Evolutionary conservation across 2,888 invertebrate species (phyloP).

Genomic region (Caenorhabditis parvicauda): DNA sequence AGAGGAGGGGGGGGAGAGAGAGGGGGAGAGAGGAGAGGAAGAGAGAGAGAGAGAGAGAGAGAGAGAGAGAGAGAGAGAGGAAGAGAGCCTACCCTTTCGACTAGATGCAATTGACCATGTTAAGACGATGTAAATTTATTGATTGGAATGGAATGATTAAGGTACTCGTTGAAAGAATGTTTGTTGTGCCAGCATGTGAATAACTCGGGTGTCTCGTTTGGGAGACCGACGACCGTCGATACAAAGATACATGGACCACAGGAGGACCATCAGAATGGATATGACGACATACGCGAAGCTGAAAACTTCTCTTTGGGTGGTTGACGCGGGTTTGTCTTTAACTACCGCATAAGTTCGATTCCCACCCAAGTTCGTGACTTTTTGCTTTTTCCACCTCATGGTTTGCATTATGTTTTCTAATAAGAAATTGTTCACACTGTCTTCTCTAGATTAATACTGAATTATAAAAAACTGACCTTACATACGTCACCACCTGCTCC

Average conservation of each 20-base stretch:
- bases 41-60: too few species aligned
- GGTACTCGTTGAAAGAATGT: conserved; percentile 37
- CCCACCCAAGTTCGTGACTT: neutral
- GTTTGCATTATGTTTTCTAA: neutral
- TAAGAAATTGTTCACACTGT: neutral
- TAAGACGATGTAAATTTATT: neutral
- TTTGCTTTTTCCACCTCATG: neutral
- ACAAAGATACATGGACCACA: conserved; percentile 49
- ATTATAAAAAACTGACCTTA: conserved; percentile 20
- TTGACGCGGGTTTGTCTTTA: neutral
- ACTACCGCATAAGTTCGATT: too few species aligned
- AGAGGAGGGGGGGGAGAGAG: too few species aligned
- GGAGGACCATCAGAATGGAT: conserved; percentile 49
- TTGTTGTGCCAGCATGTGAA: conserved; percentile 46
- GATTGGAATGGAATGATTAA: neutral
- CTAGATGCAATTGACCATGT: too few species aligned
- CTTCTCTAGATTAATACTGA: neutral
- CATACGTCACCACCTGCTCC: conserved; percentile 38
- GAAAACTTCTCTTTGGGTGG: conserved; percentile 8
- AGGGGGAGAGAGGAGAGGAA: too few species aligned
- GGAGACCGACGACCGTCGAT: conserved; percentile 40
- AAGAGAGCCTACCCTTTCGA: too few species aligned
- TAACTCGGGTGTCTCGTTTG: conserved; percentile 45
- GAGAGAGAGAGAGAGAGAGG: too few species aligned
- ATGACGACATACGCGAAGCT: conserved; percentile 49